Evolutionary conservation across 2,888 invertebrate genomes (phyloP), one percentile per base, ranked within the genome.

Genomic region (Limnephilus lunatus): DNA sequence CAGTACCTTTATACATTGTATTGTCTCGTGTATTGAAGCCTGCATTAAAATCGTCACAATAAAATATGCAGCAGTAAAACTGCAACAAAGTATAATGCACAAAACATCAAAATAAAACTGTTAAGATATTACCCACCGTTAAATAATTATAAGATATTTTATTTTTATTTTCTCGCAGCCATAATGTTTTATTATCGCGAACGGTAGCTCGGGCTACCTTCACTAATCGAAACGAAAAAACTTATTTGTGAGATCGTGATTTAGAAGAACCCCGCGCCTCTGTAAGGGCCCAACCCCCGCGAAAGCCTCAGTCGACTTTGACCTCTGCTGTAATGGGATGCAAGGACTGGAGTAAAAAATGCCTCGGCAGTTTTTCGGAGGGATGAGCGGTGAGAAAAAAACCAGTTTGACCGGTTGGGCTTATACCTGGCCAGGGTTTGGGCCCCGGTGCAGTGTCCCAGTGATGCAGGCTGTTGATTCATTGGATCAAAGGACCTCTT

Each of bases 381-480:
- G 90, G 91, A 91, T 88, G 89, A 92, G 89, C 89, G 92, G 85
- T 88, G 86, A 89, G 89, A 93, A 93, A 93, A 93, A 93, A 93
- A 93, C 92, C 91, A 53, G 92, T 90, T 39, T 48, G 87, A 93
- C 93, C 93, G 93, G 93, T 92, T 83, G 68, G 31, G 14, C 85
- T 32, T 86, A 86, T 91, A 91, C 91, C 91, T 91, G 91, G 80
- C 39, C 82, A n/a, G 44, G 81, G 48, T 68, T 87, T 87, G 83
- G 31, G 90, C 85, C 85, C 88, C 68, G 88, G 31, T 88, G 53
- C 88, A 88, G 68, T 31, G 88, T 31, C 68, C 68, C 68, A 68
- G 68, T 68, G 68, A 68, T 68, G 68, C 68, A 68, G 68, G 53
- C 88, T 68, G 48, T 88, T 88, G 88, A 88, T 88, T 88, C 88